These are phyloP conservation scores for Meteorus sp. DNA, from an alignment of 1,140 invertebrate species.

Conservation along the genomic window DNA sequence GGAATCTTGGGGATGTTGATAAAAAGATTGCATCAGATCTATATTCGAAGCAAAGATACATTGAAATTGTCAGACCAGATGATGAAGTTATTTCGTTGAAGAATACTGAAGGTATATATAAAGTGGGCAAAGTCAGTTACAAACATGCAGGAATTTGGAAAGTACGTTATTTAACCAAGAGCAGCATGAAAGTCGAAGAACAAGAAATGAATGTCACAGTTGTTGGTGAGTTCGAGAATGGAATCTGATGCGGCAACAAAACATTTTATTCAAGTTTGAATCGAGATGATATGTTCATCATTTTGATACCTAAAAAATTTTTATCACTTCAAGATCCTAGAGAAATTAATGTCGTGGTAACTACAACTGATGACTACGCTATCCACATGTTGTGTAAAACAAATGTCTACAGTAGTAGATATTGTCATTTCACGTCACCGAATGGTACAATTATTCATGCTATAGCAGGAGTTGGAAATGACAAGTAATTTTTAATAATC, in stretches of 20 bases:
- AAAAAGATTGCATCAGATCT: too few relatives aligned
- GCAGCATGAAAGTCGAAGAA: conserved; percentile 25
- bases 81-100: conserved; percentile 23
- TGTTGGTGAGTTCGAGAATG: conserved; percentile 28
- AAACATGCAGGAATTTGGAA: conserved; percentile 37
- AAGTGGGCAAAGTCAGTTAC: conserved; percentile 32
- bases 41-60: conserved; percentile 33
- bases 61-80: conserved; percentile 33
- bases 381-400: conserved; percentile 39
- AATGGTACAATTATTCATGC: conserved; percentile 32
- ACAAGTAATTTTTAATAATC: conserved; percentile 29
- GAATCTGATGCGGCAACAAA: background rate
- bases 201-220: conserved; percentile 28
- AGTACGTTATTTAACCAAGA: conserved; percentile 28
- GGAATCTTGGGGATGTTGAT: too few relatives aligned
- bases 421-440: conserved; percentile 37
- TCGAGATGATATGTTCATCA: too few relatives aligned
- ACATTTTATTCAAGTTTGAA: background rate
- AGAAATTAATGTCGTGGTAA: conserved; percentile 23
- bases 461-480: conserved; percentile 33
- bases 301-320: conserved; percentile 1
- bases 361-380: conserved; percentile 12
- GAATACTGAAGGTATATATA: conserved; percentile 24
- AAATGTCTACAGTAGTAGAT: conserved; percentile 23
- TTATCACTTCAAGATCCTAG: conserved; percentile 19